These are phyloP conservation scores for Tipula unca DNA, from an alignment of 2,888 invertebrate genomes.

Conservation along the genomic window DNA sequence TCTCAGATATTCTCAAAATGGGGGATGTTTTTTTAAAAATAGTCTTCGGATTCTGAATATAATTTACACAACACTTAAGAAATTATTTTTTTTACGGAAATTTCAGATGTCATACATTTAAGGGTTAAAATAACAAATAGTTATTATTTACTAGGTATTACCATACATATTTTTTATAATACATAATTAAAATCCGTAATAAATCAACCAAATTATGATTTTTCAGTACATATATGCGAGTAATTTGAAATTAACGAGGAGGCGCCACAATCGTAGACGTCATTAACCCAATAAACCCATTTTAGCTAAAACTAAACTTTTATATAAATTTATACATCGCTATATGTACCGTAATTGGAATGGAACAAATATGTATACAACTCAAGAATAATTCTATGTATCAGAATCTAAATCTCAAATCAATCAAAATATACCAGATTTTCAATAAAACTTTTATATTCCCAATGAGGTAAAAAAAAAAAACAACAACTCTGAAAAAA, in stretches of 20 bases:
- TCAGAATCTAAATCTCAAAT: not conserved
- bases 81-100: too few relatives aligned
- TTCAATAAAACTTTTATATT: not conserved
- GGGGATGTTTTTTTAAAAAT: too few relatives aligned
- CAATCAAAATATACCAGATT: slow-evolving; percentile 2
- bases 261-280: not conserved
- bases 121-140: not conserved
- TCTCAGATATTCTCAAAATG: too few relatives aligned
- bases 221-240: not conserved
- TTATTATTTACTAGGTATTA: not conserved
- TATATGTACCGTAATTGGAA: not conserved
- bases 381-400: not conserved
- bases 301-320: not conserved
- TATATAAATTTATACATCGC: not conserved
- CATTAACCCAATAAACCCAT: not conserved
- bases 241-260: not conserved
- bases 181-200: not conserved
- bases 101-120: too few relatives aligned
- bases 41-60: too few relatives aligned
- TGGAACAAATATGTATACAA: not conserved
- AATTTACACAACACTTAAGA: too few relatives aligned
- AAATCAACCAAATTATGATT: not conserved
- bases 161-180: not conserved
- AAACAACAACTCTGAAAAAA: not conserved
- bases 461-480: not conserved